Base-by-base conservation (phyloP, 2,888 invertebrate species). In the Ochlodes sylvanus region DNA sequence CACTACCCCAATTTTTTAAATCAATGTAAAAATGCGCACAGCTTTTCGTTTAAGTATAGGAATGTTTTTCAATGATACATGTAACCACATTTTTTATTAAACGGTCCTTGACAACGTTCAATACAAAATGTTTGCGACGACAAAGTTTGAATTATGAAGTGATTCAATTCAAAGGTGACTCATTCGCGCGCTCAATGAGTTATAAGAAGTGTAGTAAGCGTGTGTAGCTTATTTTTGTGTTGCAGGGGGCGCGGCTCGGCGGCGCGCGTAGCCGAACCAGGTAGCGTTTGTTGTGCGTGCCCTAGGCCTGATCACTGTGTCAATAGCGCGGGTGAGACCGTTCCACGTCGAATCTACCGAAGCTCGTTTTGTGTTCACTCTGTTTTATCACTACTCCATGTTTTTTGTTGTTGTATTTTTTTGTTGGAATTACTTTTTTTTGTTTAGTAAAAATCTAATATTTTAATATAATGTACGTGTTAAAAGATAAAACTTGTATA, bases 221-320 rank as follows among this genome's bases (percentile, higher is more conserved):
- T 90, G 89, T 92, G 90, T 88, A 93, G 92, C 92, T 81, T 93
- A 81, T 93, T 92, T 80, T 93, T 94, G 89, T 94, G 92, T 94
- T 94, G 75, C 94, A 94, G 94, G 93, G 88, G 91, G 91, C 83
- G 92, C 78, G 77, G 81, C 85, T 81, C 81, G 92, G 80, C 88
- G 90, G 86, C 89, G 91, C 86, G 92, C 86, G 78, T 92, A 92
- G 89, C 87, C 88, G 87, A 85, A 87, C 70, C 90, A 92, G 92
- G 93, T 92, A 93, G 92, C 92, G 90, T 92, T 86, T 91, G 92
- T 91, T 93, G 93, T 94, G 93, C 93, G 93, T 93, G 92, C 90
- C 85, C 88, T 93, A 94, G 93, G 93, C 89, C 92, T 94, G 92
- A 92, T 92, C 91, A 92, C 89, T 92, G 92, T 88, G 90, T 90